Evolutionary conservation across 2,888 invertebrate species (phyloP), one percentile per base, ranked within the genome.

Genomic region (Lepas anatifera): DNA sequence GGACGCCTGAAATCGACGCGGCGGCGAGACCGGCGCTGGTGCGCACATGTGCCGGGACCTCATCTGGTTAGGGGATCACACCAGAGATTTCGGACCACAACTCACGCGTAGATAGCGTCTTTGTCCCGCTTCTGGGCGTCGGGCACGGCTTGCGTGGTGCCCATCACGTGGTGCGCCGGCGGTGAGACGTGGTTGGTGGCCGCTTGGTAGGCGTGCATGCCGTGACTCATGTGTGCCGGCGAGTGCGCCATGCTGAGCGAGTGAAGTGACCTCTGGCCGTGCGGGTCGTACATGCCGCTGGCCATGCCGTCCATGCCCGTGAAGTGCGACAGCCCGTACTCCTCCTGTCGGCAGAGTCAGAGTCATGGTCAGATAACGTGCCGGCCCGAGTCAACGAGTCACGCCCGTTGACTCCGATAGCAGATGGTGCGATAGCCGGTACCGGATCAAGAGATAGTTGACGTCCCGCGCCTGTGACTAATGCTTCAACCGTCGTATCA

Each of bases 61-160:
- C n/a, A n/a, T n/a, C n/a, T n/a, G n/a, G n/a, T n/a, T n/a, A n/a
- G n/a, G n/a, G n/a, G n/a, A n/a, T n/a, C n/a, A n/a, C n/a, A n/a
- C n/a, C n/a, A n/a, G n/a, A n/a, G n/a, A n/a, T 8, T 25, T 6
- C 52, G 29, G 22, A 16, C 32, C 11, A 46, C 43, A 76, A 87
- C 93, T 91, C 87, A 96, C 96, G 95, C 95, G 84, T 96, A 96
- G 82, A 96, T 95, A 80, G 95, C 94, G 86, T 96, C 95, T 86
- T 95, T 96, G 86, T 96, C 96, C 81, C 96, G 86, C 85, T 96
- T 96, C 84, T 93, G 93, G 78, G 93, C 93, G 83, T 94, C 92
- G 78, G 93, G 92, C 73, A 87, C 86, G 68, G 73, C 71, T 39
- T 71, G 71, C 72, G 73, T 72, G 35, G 72, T 68, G 64, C 69